A percentile compares a stretch with the other conserved stretches of the same genome.
These are phyloP conservation scores for Cyprinodon brontotheroides DNA, from an alignment of 2,113 vertebrate genomes.

Conservation along the genomic window DNA sequence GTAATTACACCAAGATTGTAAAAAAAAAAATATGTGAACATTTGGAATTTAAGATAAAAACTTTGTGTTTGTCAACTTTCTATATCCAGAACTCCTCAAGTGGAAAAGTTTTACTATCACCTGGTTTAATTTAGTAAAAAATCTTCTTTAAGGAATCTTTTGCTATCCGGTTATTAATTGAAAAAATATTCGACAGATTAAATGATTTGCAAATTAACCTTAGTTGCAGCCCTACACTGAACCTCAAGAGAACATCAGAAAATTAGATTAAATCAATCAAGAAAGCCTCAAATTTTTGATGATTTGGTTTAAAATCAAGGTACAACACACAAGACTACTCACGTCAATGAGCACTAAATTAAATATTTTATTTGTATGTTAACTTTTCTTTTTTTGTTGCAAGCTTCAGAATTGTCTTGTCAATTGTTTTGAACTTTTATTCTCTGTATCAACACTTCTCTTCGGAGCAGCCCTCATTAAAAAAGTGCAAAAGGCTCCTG, in stretches of 20 bases:
- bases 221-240: too few relatives aligned
- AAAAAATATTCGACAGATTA: too few relatives aligned
- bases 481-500: neutral
- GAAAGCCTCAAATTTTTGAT: conserved; percentile 35
- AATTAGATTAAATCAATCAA: conserved; percentile 40
- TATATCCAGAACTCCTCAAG: too few relatives aligned
- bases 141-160: too few relatives aligned
- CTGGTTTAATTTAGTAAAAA: too few relatives aligned
- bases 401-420: neutral
- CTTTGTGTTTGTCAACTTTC: too few relatives aligned
- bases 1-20: too few relatives aligned
- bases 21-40: too few relatives aligned
- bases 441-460: neutral
- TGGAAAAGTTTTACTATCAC: too few relatives aligned
- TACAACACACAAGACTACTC: neutral
- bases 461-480: neutral
- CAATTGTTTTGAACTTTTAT: neutral
- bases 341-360: neutral
- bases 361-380: neutral
- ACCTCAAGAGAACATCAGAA: conserved; percentile 9
- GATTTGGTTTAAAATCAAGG: conserved; percentile 44
- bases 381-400: neutral
- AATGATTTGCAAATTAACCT: too few relatives aligned
- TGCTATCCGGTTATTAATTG: too few relatives aligned
- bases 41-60: too few relatives aligned